Base-by-base conservation (phyloP, 2,113 vertebrate genomes). In the Channa argus region DNA sequence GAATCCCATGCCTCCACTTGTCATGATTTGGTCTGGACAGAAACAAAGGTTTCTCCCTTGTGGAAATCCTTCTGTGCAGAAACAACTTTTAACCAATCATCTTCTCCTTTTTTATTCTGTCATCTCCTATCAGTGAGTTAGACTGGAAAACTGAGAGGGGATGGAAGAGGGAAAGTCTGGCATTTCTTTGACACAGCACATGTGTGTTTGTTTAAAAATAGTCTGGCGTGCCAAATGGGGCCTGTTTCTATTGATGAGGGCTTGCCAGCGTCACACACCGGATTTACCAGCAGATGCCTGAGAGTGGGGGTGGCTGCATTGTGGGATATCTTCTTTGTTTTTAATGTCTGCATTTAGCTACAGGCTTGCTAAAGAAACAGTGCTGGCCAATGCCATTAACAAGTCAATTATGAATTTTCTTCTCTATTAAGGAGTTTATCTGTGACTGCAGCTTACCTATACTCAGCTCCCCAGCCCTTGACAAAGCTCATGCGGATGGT, bases 401-500 rank as follows among this genome's bases (percentile, higher is more conserved):
- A 67, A 38, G 45, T 41, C 37, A 52, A 38, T 9, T 61, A 15
- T 4, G 24, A 24, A 54, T 62, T 60, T 61, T 43, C n/a, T 54
- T 13, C 4, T 38, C 39, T 33, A 9, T 15, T 55, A n/a, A 10
- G 51, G 33, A 11, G 54, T 12, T 51, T 3, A 45, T n/a, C 6
- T 11, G 38, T 41, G 44, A 14, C 49, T 9, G 15, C 13, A 6
- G 38, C 71, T 92, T 81, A 99, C 98, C 98, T 98, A 96, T 99
- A 99, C 72, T 99, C 98, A 0, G 98, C 98, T 62, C 98, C 98
- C 98, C 97, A 99, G 83, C 98, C 98, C 79, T 99, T 99, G 80
- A 99, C 98, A 1, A 99, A 99, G 93, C 98, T 99, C 98, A 99
- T 99, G 4, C 98, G 96, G 67, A 99, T 99, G 24, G 98, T 99